Evolutionary conservation across 2,113 vertebrate genomes (phyloP), one percentile per base, ranked within the genome.

Genomic region (Penelope pileata): DNA sequence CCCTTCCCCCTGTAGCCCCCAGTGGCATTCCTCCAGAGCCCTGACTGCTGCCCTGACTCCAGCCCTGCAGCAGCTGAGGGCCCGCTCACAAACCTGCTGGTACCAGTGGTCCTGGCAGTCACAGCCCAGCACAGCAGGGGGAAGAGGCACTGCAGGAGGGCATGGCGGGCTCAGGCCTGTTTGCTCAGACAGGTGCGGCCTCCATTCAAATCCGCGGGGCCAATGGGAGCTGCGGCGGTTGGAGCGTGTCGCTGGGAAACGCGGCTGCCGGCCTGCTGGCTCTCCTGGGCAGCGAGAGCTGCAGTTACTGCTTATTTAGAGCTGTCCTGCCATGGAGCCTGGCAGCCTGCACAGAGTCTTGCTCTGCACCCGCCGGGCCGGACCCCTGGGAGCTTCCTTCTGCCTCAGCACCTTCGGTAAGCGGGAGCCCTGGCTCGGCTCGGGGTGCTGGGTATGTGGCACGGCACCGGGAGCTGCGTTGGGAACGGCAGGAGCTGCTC

Each of bases 341-440:
- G 51, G 85, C 83, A 38, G 2, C 3, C 54, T 83, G 83, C 96
- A 27, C 93, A 88, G 95, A 1, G 96, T 94, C 83, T 96, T 94
- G 12, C 92, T 97, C 10, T 92, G 94, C 76, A 83, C 95, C 85
- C 96, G 88, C 91, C 94, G 67, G 53, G 93, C 94, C 23, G 84
- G 80, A 42, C 76, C 73, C 21, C 87, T 81, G 51, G 96, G 96
- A 68, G 54, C 97, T 23, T 83, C 98, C 21, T 98, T 98, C 86
- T 96, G 94, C 87, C 97, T 98, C 95, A 54, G 87, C 86, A 98
- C 97, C 6, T 97, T 97, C 38, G 98, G 98, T 98, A 97, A 98
- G 98, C 94, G 96, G 81, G 94, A 97, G 97, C 94, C 97, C 72
- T 56, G 53, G 51, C 4, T 38, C n/a, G 54, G 34, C 30, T 15